Evolutionary conservation across 2,888 invertebrate species (phyloP), one percentile per base, ranked within the genome.

Genomic region (Carcina quercana): DNA sequence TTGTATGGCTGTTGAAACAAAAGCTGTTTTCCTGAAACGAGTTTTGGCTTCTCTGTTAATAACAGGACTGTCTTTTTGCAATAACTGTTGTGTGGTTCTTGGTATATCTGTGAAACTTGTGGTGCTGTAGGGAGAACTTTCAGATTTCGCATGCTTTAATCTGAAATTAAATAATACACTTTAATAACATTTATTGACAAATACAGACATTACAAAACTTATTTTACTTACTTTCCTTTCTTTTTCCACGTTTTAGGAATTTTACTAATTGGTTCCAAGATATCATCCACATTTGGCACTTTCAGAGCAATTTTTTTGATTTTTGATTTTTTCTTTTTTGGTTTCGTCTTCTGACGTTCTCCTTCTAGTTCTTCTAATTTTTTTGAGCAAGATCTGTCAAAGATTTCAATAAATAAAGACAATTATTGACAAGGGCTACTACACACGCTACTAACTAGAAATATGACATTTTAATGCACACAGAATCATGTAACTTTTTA

Each of bases 341-440:
- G 72, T 47, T 74, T 76, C 12, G 41, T 62, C 56, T 69, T 75
- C 35, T 69, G 73, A 22, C 61, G 59, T 46, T 79, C 79, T 15
- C 59, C 68, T 59, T 85, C 82, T 34, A 85, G 50, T 47, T 79
- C 82, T 59, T 84, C 78, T 27, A 91, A 58, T 57, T 89, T 90
- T 56, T 88, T 87, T 1, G 88, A 89, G 56, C 89, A 91, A 1
- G 89, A 89, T 43, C 91, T 91, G 43, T n/a, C n/a, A n/a, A n/a
- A n/a, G n/a, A n/a, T n/a, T n/a, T n/a, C n/a, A n/a, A n/a, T n/a
- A n/a, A n/a, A n/a, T n/a, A n/a, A n/a, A n/a, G n/a, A n/a, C n/a
- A n/a, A n/a, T n/a, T n/a, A n/a, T n/a, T n/a, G n/a, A n/a, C n/a
- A n/a, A n/a, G n/a, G n/a, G n/a, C n/a, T n/a, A n/a, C n/a, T n/a